Evolutionary conservation across 2,888 invertebrate genomes (phyloP).

Genomic region (Drosophila merina): DNA sequence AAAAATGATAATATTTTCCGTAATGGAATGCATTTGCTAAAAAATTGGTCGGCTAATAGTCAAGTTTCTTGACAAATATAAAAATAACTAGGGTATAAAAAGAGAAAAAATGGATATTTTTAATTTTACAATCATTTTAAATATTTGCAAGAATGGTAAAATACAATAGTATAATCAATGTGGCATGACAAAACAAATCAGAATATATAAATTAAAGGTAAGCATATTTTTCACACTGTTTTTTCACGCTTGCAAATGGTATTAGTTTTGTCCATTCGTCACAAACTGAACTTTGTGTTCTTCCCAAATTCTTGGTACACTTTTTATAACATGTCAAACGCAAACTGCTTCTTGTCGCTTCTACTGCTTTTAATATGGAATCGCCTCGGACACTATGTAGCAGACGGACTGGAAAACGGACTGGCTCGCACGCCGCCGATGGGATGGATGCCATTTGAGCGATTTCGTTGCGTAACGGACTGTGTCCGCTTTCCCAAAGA

Average conservation of each 20-base stretch:
- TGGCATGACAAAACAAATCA: not conserved
- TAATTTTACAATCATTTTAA: too few species aligned
- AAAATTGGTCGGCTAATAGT: too few species aligned
- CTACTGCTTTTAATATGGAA: conserved; percentile 3
- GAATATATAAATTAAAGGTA: too few species aligned
- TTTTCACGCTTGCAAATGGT: not conserved
- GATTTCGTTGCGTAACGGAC: conserved; percentile 87
- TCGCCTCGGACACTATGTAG: not conserved
- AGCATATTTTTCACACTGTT: too few species aligned
- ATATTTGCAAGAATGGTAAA: too few species aligned
- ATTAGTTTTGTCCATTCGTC: not conserved
- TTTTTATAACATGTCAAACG: conserved; percentile 20
- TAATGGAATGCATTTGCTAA: too few species aligned
- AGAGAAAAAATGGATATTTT: too few species aligned
- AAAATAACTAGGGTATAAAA: too few species aligned
- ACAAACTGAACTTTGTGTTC: not conserved
- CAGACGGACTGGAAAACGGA: conserved; percentile 85
- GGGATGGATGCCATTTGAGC: conserved; percentile 89
- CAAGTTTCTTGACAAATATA: too few species aligned
- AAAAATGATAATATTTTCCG: too few species aligned
- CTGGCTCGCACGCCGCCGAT: conserved; percentile 87
- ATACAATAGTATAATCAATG: too few species aligned
- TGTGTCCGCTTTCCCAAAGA: conserved; percentile 86
- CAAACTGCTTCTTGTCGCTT: conserved; percentile 1
- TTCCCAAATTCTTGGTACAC: not conserved